phyloP scores from a whole-genome alignment of 1,140 invertebrate genomes.

The Formica selysi region DNA sequence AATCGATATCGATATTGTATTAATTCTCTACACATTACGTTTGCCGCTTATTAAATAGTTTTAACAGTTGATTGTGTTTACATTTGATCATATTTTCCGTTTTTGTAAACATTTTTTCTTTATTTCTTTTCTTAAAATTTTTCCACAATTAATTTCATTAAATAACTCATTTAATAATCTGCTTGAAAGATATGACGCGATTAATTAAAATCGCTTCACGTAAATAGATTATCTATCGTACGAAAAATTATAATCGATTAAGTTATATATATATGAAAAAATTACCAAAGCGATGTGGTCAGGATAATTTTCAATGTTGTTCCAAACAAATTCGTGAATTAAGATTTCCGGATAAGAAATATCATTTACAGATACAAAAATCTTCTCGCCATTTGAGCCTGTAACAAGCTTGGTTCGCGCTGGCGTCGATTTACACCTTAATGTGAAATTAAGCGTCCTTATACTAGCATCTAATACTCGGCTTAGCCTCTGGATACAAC shows the following conservation, averaged over 20 bases:
- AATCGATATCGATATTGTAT: neutral
- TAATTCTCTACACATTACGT: neutral
- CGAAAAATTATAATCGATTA: neutral
- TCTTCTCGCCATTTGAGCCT: conserved; percentile 79
- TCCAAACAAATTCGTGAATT: conserved; percentile 90
- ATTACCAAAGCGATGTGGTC: conserved; percentile 88
- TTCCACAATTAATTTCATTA: neutral
- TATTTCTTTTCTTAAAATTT: neutral
- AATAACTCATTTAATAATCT: neutral
- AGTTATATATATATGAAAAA: neutral
- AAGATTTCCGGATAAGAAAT: conserved; percentile 86
- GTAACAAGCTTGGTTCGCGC: conserved; percentile 73
- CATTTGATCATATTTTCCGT: neutral
- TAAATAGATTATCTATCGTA: neutral
- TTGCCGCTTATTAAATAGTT: neutral
- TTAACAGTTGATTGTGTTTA: conserved; percentile 7
- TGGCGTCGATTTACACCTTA: too few relatives aligned
- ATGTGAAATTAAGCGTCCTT: too few relatives aligned
- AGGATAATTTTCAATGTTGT: conserved; percentile 88
- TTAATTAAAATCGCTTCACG: neutral
- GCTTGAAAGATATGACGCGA: neutral
- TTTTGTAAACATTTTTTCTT: conserved; percentile 2
- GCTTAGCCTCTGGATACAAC: too few relatives aligned
- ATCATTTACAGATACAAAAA: conserved; percentile 84
- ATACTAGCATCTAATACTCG: too few relatives aligned